A percentile compares a stretch with the other conserved stretches of the same genome.
phyloP scores from a whole-genome alignment of 2,888 invertebrate species.

The Caenorhabditis sp. region DNA sequence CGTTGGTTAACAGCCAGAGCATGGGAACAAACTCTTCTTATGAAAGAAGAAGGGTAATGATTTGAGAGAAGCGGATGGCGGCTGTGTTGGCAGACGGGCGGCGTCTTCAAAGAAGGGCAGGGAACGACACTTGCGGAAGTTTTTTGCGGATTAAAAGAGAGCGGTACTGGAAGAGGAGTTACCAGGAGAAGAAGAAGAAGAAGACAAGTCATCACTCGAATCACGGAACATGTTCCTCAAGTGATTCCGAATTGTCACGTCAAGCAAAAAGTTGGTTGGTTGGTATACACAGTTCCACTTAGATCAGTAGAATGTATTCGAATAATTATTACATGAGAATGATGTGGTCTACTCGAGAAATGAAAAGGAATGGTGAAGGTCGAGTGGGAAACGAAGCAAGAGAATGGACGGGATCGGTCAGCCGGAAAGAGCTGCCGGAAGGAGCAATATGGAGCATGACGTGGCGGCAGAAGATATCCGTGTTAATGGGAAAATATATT shows the following conservation, averaged over 20 bases:
- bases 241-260: constrained; percentile 9
- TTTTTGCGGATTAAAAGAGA: constrained; percentile 10
- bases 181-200: not conserved
- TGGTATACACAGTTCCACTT: constrained; percentile 27
- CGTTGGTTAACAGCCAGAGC: too few relatives aligned
- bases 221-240: constrained; percentile 2
- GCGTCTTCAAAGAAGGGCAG: constrained; percentile 20
- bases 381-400: constrained; percentile 26
- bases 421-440: constrained; percentile 33
- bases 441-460: not conserved
- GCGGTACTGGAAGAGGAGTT: not conserved
- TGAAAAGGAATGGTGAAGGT: constrained; percentile 28
- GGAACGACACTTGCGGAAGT: not conserved
- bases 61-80: not conserved
- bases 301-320: constrained; percentile 13
- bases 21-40: too few relatives aligned
- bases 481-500: too few relatives aligned
- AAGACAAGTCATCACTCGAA: constrained; percentile 8
- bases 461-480: too few relatives aligned
- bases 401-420: constrained; percentile 30
- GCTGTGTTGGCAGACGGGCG: constrained; percentile 3
- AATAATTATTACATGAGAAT: constrained; percentile 11
- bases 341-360: not conserved
- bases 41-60: too few relatives aligned
- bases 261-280: constrained; percentile 6